phyloP scores from a whole-genome alignment of 2,113 vertebrate species.

The Capra hircus region DNA sequence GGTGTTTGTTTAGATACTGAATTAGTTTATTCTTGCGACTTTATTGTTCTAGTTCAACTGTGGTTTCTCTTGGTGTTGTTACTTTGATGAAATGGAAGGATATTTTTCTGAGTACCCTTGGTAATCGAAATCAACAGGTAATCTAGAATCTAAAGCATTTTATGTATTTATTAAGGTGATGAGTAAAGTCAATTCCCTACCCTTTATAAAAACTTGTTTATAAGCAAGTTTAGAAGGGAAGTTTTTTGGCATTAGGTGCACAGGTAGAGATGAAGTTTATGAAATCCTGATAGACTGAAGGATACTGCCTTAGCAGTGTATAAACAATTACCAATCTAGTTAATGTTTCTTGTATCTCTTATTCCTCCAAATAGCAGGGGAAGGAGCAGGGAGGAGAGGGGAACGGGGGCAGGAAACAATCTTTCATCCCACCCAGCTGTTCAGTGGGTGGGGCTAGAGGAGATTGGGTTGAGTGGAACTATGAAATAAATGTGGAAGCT shows the following conservation, averaged over 20 bases:
- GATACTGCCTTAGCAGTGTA: not conserved
- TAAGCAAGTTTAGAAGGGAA: not conserved
- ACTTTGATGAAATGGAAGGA: not conserved
- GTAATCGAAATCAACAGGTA: not conserved
- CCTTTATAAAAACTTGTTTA: not conserved
- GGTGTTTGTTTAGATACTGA: not conserved
- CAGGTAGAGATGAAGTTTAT: not conserved
- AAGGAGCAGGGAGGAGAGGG: not conserved
- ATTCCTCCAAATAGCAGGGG: not conserved
- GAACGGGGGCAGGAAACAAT: not conserved
- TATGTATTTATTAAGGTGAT: not conserved
- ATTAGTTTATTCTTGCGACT: not conserved
- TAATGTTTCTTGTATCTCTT: not conserved
- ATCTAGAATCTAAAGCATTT: not conserved
- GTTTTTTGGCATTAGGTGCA: not conserved
- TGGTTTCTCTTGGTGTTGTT: not conserved
- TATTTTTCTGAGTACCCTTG: not conserved
- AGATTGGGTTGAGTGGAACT: not conserved
- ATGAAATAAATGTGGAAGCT: not conserved
- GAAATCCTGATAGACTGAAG: not conserved
- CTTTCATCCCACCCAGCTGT: conserved; percentile 46
- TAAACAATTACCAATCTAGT: not conserved
- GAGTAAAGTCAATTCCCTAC: not conserved
- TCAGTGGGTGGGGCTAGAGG: conserved; percentile 4
- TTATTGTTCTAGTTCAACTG: not conserved